Evolutionary conservation across 2,888 invertebrate genomes (phyloP), one percentile per base, ranked within the genome.

Genomic region (Operophtera brumata): DNA sequence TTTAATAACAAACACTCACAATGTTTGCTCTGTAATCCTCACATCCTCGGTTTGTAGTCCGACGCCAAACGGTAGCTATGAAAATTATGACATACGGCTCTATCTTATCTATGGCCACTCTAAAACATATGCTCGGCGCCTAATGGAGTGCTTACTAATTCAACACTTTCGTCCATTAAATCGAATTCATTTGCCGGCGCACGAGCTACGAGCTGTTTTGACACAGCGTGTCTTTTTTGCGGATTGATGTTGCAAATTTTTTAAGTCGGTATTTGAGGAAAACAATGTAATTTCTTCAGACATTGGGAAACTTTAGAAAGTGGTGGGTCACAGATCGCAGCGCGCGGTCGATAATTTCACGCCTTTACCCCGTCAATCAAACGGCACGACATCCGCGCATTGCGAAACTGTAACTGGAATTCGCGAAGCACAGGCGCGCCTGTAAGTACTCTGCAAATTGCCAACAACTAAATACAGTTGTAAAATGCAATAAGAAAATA

Each of bases 321-420:
- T 65, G 69, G 67, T 30, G 43, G 47, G 55, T 61, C 64, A 2
- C 30, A 30, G 20, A 20, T 20, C 2, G 61, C 55, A 52, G 59
- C 64, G 66, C 67, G 66, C 65, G 67, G 59, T 72, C 66, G 77
- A 84, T 86, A 87, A 86, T 88, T 83, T 87, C 80, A 80, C 84
- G 84, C 86, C 86, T 89, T 88, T 88, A 83, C 82, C 84, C 82
- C 78, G 89, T 88, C 89, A 87, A 85, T 89, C 89, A 87, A 66
- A 64, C 77, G 86, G 86, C 86, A 78, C 63, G 66, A 63, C 54
- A 65, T 71, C 59, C 67, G 70, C 73, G 67, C 71, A 71, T 9
- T 69, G 75, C 72, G 63, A 67, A 70, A 63, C 72, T 66, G 71
- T 71, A 75, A 62, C 72, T 66, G 72, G 71, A 75, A 80, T 81